These are phyloP conservation scores for Pseudochaenichthys georgianus DNA, from an alignment of 2,797 vertebrate genomes.

Conservation along the genomic window DNA sequence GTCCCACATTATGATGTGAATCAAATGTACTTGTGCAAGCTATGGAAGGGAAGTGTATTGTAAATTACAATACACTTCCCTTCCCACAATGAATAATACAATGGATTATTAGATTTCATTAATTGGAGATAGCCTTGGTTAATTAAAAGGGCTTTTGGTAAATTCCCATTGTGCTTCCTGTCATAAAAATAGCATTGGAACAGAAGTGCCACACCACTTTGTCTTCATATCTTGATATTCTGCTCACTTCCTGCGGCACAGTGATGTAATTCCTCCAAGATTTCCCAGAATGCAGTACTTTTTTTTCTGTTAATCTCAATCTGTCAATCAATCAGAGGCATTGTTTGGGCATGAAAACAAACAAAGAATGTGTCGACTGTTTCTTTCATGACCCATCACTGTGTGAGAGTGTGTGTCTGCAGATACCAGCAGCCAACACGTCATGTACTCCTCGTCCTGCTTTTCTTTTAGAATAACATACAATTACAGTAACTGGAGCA, in stretches of 20 bases:
- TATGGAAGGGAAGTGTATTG: not conserved
- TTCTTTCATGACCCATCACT: slow-evolving; percentile 50
- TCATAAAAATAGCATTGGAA: slow-evolving; percentile 18
- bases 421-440: slow-evolving; percentile 10
- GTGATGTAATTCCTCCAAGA: slow-evolving; percentile 48
- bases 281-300: slow-evolving; percentile 25
- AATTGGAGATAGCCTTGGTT: slow-evolving; percentile 35
- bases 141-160: slow-evolving; percentile 45
- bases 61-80: too few relatives aligned
- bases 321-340: slow-evolving; percentile 67
- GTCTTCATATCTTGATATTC: slow-evolving; percentile 21
- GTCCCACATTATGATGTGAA: not conserved
- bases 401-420: slow-evolving; percentile 17
- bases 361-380: slow-evolving; percentile 35
- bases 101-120: slow-evolving; percentile 33
- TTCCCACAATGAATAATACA: slow-evolving; percentile 8
- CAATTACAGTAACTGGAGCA: slow-evolving; percentile 65
- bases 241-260: slow-evolving; percentile 11
- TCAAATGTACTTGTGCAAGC: slow-evolving; percentile 2
- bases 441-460: not conserved
- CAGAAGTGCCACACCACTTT: slow-evolving; percentile 1
- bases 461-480: slow-evolving; percentile 22
- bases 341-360: slow-evolving; percentile 54
- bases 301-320: slow-evolving; percentile 54
- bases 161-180: slow-evolving; percentile 25